Evolutionary conservation across 2,888 invertebrate species (phyloP), one percentile per base, ranked within the genome.

Genomic region (Zaprionus obscuricornis): DNA sequence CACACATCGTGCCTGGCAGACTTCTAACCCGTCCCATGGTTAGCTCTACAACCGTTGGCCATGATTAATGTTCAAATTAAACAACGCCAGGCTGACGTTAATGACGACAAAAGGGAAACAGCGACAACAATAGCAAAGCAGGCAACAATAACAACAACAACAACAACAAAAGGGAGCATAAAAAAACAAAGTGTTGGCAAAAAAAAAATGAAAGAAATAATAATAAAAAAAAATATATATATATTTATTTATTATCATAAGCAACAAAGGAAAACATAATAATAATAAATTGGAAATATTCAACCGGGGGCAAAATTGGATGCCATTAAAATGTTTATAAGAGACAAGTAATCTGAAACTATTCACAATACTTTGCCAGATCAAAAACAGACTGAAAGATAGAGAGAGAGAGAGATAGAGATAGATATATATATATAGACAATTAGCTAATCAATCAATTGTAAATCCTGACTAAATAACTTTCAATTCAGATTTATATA

Each of bases 51-150:
- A n/a, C 7, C 26, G 36, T 42, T 49, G 67, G 57, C 63, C 68
- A 77, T 79, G 85, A 79, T 82, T 85, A 85, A 85, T 79, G 83
- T 60, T 64, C 66, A 85, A 82, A 85, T 85, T 82, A 85, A 85
- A 82, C 78, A 77, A 74, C 78, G 60, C 65, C 68, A 50, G 55
- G 40, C 59, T 85, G 85, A 78, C 78, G 65, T 78, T 85, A 79
- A 79, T 79, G 74, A 74, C 83, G 71, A 77, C 78, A 82, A 82
- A 71, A 56, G 51, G 43, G 57, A 65, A 52, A 10, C 52, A 60
- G 17, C 55, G 54, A 49, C 63, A 76, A 72, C 70, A 78, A 70
- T 54, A 42, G 46, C 46, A 59, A 20, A 37, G 7, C 1, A 1
- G 43, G 57, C 65, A 52, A 10, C 52, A 60, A 20, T 52, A 51